phyloP scores from a whole-genome alignment of 2,888 invertebrate genomes.

The Ommatoiulus sabulosus region DNA sequence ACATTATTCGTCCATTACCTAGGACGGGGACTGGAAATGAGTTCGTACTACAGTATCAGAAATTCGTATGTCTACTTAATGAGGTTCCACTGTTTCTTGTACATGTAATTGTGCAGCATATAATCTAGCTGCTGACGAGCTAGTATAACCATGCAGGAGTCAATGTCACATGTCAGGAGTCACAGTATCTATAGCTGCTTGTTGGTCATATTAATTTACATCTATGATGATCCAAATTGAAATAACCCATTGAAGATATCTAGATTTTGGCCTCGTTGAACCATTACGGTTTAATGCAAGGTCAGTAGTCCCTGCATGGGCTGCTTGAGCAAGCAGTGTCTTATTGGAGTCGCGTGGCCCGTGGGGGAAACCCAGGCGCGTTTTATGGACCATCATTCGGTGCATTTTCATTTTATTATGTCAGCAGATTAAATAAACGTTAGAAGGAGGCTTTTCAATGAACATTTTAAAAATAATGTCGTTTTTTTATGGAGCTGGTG shows the following conservation, averaged over 20 bases:
- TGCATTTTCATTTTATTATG: conserved; percentile 15
- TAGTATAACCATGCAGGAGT: too few relatives aligned
- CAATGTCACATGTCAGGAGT: too few relatives aligned
- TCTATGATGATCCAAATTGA: background rate
- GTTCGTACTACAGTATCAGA: too few relatives aligned
- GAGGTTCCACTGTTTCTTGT: too few relatives aligned
- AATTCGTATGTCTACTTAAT: too few relatives aligned
- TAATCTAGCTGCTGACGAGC: too few relatives aligned
- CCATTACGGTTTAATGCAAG: background rate
- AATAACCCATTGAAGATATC: background rate
- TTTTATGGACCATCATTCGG: conserved; percentile 39
- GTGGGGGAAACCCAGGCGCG: conserved; percentile 33
- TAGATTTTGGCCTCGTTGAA: background rate
- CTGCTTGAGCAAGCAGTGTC: background rate
- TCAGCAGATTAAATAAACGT: conserved; percentile 15
- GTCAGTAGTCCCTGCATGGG: background rate
- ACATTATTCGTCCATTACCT: too few relatives aligned
- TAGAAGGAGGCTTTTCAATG: conserved; percentile 8
- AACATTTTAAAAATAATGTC: conserved; percentile 34
- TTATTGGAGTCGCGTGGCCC: background rate
- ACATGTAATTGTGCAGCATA: too few relatives aligned
- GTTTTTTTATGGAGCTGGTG: conserved; percentile 45
- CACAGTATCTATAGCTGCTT: too few relatives aligned
- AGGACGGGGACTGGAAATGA: too few relatives aligned
- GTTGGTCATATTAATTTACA: too few relatives aligned